These are phyloP conservation scores for Aplochiton taeniatus DNA, from an alignment of 2,797 vertebrate genomes.

Conservation along the genomic window DNA sequence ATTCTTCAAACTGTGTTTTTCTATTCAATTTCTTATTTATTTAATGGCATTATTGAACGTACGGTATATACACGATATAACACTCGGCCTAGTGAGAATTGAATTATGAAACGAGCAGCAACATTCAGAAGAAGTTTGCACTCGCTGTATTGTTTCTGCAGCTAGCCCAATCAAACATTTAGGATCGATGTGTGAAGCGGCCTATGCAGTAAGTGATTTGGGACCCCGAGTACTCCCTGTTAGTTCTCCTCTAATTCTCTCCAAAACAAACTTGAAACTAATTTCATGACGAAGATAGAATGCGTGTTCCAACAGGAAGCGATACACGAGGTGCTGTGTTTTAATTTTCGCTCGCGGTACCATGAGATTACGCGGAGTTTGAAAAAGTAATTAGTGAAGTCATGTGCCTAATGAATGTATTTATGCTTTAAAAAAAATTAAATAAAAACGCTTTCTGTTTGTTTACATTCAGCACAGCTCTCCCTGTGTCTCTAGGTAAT, in stretches of 20 bases:
- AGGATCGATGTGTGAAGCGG: slow-evolving; percentile 58
- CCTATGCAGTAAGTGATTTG: slow-evolving; percentile 57
- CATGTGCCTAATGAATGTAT: slow-evolving; percentile 56
- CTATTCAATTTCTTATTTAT: no score
- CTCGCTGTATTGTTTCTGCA: slow-evolving; percentile 32
- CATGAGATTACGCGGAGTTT: slow-evolving; percentile 53
- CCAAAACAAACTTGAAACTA: slow-evolving; percentile 68
- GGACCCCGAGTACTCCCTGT: slow-evolving; percentile 67
- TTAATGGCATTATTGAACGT: no score
- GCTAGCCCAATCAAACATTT: slow-evolving; percentile 53
- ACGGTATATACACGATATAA: no score
- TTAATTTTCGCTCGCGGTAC: slow-evolving; percentile 56
- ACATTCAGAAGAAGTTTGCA: no score
- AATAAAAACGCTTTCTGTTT: slow-evolving; percentile 8
- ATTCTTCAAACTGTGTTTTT: no score
- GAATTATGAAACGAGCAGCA: no score
- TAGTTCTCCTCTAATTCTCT: slow-evolving; percentile 51
- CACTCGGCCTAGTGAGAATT: no score
- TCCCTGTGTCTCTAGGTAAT: no score
- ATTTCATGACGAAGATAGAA: slow-evolving; percentile 68
- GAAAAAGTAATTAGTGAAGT: slow-evolving; percentile 65
- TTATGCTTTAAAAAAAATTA: slow-evolving; percentile 35
- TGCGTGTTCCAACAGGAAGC: slow-evolving; percentile 62
- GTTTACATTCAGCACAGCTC: slow-evolving; percentile 9
- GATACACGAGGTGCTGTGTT: slow-evolving; percentile 58